A percentile compares a stretch with the other conserved stretches of the same genome.
Evolutionary conservation across 1,140 invertebrate genomes (phyloP).

Genomic region (Odontomachus brunneus): DNA sequence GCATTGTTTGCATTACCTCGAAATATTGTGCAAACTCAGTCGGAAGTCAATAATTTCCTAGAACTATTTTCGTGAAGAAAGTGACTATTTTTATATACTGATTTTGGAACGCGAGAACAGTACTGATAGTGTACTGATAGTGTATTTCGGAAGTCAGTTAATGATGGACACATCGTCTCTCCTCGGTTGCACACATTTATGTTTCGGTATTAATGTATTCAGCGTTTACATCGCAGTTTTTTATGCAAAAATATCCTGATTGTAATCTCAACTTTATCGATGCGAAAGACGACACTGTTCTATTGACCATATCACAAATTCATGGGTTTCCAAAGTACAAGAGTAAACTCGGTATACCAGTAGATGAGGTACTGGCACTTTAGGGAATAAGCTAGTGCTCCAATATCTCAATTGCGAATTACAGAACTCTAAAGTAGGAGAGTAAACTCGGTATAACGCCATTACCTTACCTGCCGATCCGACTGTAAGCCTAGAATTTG

Average conservation of each 20-base stretch:
- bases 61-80: too few relatives aligned
- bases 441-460: conserved; percentile 54
- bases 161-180: too few relatives aligned
- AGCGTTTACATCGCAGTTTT: background rate
- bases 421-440: conserved; percentile 60
- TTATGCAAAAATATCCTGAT: background rate
- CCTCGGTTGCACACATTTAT: too few relatives aligned
- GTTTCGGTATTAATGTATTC: too few relatives aligned
- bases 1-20: too few relatives aligned
- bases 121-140: too few relatives aligned
- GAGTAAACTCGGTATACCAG: conserved; percentile 53
- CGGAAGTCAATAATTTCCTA: too few relatives aligned
- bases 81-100: too few relatives aligned
- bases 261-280: conserved; percentile 5
- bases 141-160: too few relatives aligned
- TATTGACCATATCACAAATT: conserved; percentile 59
- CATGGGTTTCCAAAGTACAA: conserved; percentile 62
- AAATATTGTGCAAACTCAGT: too few relatives aligned
- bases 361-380: conserved; percentile 55
- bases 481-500: conserved; percentile 46
- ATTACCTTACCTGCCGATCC: conserved; percentile 56
- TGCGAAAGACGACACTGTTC: conserved; percentile 9
- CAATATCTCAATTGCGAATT: conserved; percentile 60
- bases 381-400: conserved; percentile 55
- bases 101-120: too few relatives aligned